Base-by-base conservation (phyloP, 1,140 invertebrate species). In the Zeugodacus cucurbitae region DNA sequence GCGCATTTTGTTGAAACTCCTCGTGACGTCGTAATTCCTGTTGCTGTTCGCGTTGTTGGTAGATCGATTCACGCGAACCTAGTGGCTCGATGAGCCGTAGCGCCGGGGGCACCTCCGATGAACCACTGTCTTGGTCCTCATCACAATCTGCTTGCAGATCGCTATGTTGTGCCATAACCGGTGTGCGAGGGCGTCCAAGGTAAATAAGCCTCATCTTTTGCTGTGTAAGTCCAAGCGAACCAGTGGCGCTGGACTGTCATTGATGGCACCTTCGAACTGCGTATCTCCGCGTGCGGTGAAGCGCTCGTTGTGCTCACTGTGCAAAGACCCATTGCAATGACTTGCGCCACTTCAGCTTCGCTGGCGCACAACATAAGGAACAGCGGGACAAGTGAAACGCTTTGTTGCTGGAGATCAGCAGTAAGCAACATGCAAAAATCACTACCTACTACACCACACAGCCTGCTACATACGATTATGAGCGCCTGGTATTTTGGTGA, bases 111-210 rank as follows among this genome's bases (percentile, higher is more conserved):
- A 97, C 95, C 94, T 96, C 96, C 11, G 96, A 95, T 89, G 93
- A 95, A 91, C 96, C 96, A 90, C 96, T 96, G 90, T 97, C 96
- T 90, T 96, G 96, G 90, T 96, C 96, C 89, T 97, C 96, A 88
- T 96, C 92, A 85, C 92, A 91, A 86, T 93, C 95, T 20, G 95
- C 94, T 59, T 88, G 90, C 20, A 87, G 86, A 64, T 88, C 88
- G 82, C 59, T 82, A 34, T 90, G 87, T 54, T 74, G 32, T 67
- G 82, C 86, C 88, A 87, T 88, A 87, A 34, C 57, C 32, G 2
- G 22, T 57, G 48, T 88, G 86, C 41, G 88, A 89, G 37, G 87
- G 85, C 64, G 86, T 85, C 29, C 88, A 89, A 32, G 87, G 87
- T 86, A 90, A 86, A 82, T 90, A 89, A 88, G 89, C 88, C n/a